These are phyloP conservation scores for Spilarctia lutea DNA, from an alignment of 2,888 invertebrate species.

Conservation along the genomic window DNA sequence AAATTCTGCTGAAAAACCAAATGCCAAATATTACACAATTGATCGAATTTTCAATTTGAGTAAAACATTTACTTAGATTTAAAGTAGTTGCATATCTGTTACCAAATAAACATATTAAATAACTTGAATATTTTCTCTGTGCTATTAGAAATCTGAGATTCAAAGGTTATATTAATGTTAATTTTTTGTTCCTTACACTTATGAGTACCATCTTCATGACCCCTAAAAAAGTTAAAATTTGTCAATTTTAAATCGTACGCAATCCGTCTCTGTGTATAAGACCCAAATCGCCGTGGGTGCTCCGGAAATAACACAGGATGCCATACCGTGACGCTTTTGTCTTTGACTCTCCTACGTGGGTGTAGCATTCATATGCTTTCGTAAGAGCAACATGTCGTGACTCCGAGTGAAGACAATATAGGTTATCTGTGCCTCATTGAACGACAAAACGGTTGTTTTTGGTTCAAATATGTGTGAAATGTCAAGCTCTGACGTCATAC, in stretches of 20 bases:
- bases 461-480: background rate
- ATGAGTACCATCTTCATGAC: too few species aligned
- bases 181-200: too few species aligned
- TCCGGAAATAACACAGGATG: constrained; percentile 62
- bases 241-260: background rate
- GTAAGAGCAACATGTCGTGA: constrained; percentile 13
- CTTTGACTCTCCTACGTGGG: constrained; percentile 42
- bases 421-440: background rate
- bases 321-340: constrained; percentile 45
- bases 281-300: constrained; percentile 38
- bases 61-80: too few species aligned
- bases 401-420: constrained; percentile 5
- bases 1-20: too few species aligned
- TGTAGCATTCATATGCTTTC: constrained; percentile 37
- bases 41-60: too few species aligned
- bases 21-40: too few species aligned
- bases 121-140: too few species aligned
- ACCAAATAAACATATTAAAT: background rate
- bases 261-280: constrained; percentile 29
- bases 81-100: background rate
- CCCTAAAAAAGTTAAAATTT: background rate
- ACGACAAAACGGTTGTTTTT: background rate
- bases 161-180: too few species aligned
- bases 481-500: background rate
- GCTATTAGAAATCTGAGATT: too few species aligned